Evolutionary conservation across 64 coral and sea anemone genomes (phyloP), one percentile per base, ranked within the genome.

Genomic region (Catalaphyllia jardinei): DNA sequence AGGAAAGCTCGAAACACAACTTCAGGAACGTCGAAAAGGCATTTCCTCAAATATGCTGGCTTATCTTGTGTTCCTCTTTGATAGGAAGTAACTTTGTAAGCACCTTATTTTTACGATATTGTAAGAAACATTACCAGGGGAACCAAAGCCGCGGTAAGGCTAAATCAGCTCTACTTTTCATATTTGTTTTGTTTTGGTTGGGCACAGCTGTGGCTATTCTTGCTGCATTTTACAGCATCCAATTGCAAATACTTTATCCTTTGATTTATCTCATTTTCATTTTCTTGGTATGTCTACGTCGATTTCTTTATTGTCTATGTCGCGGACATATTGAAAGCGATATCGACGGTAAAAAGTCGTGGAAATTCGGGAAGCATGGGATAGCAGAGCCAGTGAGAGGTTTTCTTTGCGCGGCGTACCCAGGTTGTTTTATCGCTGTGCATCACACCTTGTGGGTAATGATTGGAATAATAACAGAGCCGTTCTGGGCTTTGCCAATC

Each of bases 401-500:
- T 18, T 80, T 20, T 28, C 67, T 20, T 51, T 57, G 7, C 67
- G 52, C 62, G 30, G 10, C 69, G 39, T 80, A 42, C 54, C 67
- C 54, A 25, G 42, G 79, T 59, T 15, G 67, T 10, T 78, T 67
- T 18, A 87, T 92, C 75, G 77, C 72, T 12, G 42, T 74, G 59
- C 88, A 94, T 52, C 75, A 91, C 31, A 17, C 87, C 0, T 33
- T 94, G 19, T 94, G 93, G 93, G 65, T 94, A 75, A 8, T 94
- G 25, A 78, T 89, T 46, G 93, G 93, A 24, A 85, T 91, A 18
- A 80, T 91, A 29, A 87, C 88, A 15, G 93, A 94, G 20, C 93
- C 88, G 4, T 94, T 81, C 38, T 94, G 93, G 93, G 93, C 93
- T 3, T 19, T 94, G 8, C 93, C 93, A 60, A 46, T 94, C 25